Conservation (phyloP, 2,797 vertebrate species). For the Bradypodion pumilum region DNA sequence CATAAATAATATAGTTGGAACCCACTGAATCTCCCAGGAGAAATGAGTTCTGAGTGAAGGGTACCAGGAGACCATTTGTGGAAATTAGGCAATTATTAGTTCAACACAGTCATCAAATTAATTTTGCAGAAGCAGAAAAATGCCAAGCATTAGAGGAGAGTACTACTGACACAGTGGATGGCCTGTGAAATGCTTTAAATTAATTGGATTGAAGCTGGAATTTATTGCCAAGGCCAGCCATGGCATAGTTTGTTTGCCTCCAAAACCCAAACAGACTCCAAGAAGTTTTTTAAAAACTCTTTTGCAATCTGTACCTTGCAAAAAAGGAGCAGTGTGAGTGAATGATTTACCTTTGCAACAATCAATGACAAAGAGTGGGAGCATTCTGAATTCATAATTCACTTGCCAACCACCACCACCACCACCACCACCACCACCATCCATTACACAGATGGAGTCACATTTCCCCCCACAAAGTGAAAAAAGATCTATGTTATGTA, state of each 20-base stretch:
- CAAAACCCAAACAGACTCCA: not conserved
- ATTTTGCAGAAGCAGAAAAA: conserved; percentile 47
- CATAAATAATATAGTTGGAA: conserved; percentile 69
- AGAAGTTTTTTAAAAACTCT: not conserved
- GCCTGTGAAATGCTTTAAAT: conserved; percentile 1
- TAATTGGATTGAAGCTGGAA: fast-evolving
- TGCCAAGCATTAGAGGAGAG: not conserved
- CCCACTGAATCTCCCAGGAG: conserved; percentile 53
- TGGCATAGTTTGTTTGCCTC: fast-evolving
- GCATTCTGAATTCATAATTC: not conserved
- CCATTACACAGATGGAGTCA: not conserved
- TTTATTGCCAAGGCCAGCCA: not conserved
- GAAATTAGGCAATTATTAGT: conserved; percentile 56
- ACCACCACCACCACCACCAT: not conserved
- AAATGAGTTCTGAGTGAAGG: conserved; percentile 32
- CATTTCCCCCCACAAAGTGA: not conserved
- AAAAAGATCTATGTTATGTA: not conserved
- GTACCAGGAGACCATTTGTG: conserved; percentile 46
- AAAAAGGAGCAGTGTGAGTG: not conserved
- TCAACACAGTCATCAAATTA: conserved; percentile 60
- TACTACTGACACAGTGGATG: not conserved
- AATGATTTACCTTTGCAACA: not conserved
- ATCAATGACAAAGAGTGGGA: not conserved
- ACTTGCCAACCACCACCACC: too few species aligned
- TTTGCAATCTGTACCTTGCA: not conserved